phyloP scores from a whole-genome alignment of 2,888 invertebrate genomes.

The Calameuta pallipes region DNA sequence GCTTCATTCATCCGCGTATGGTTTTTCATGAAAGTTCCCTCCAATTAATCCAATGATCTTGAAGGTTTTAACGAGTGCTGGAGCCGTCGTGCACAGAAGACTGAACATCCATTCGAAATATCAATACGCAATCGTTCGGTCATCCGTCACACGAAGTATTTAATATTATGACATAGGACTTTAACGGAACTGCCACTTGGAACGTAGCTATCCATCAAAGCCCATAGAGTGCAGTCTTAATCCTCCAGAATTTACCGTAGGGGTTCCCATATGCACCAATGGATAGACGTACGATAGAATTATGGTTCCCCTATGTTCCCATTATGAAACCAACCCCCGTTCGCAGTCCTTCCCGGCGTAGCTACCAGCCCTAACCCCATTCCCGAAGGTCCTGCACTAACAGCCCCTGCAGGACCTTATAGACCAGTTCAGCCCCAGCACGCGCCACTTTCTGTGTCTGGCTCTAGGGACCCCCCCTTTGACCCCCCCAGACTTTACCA shows the following conservation, averaged over 20 bases:
- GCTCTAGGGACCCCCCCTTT: not conserved
- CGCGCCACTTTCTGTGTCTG: not conserved
- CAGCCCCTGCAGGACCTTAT: slow-evolving; percentile 31
- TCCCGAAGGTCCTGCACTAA: slow-evolving; percentile 31
- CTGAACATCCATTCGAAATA: too few relatives aligned
- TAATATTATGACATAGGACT: slow-evolving; percentile 35
- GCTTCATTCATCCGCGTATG: too few relatives aligned
- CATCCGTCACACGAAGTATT: slow-evolving; percentile 27
- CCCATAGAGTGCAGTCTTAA: slow-evolving; percentile 39
- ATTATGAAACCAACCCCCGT: slow-evolving; percentile 48
- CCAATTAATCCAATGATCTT: slow-evolving; percentile 25
- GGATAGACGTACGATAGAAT: slow-evolving; percentile 55
- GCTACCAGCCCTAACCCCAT: slow-evolving; percentile 20
- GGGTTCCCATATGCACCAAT: slow-evolving; percentile 38
- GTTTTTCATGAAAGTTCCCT: slow-evolving; percentile 16
- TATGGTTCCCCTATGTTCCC: slow-evolving; percentile 56
- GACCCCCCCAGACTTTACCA: slow-evolving; percentile 18
- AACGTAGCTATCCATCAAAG: slow-evolving; percentile 41
- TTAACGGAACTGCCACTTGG: slow-evolving; percentile 33
- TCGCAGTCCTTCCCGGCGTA: slow-evolving; percentile 22
- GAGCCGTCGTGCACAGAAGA: too few relatives aligned
- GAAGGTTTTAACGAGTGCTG: slow-evolving; percentile 16
- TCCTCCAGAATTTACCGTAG: slow-evolving; percentile 50
- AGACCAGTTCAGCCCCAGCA: slow-evolving; percentile 1
- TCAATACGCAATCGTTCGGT: slow-evolving; percentile 21